A percentile compares a stretch with the other conserved stretches of the same genome.
phyloP scores from a whole-genome alignment of 2,797 vertebrate genomes.

The Anguilla obscura region DNA sequence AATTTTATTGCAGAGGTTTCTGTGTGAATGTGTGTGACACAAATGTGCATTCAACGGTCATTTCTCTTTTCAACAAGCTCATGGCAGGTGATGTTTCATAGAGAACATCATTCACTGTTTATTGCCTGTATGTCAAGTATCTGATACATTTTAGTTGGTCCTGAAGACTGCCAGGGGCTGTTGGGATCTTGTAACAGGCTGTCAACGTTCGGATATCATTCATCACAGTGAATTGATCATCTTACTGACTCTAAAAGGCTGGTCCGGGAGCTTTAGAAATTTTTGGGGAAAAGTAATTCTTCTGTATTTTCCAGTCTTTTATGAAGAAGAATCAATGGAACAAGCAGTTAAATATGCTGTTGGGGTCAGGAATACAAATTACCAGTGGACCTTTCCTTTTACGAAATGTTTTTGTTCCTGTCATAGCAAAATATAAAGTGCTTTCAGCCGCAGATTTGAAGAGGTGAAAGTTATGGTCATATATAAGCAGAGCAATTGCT shows the following conservation, averaged over 20 bases:
- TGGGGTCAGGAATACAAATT: constrained; percentile 15
- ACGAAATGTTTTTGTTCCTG: neutral
- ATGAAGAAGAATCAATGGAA: constrained; percentile 4
- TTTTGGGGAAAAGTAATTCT: neutral
- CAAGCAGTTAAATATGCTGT: neutral
- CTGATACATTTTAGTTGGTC: neutral
- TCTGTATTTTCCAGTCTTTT: neutral
- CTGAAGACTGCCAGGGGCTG: neutral
- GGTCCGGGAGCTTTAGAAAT: neutral
- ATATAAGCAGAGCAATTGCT: neutral
- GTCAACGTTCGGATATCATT: constrained; percentile 52
- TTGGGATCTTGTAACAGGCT: neutral
- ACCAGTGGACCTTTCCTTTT: neutral
- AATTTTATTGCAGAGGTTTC: neutral
- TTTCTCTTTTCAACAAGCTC: neutral
- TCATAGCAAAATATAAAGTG: constrained; percentile 1
- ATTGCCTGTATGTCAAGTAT: neutral
- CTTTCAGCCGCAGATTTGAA: neutral
- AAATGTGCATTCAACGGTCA: neutral
- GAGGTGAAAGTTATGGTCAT: constrained; percentile 15
- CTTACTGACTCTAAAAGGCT: constrained; percentile 4
- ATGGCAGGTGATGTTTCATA: constrained; percentile 62
- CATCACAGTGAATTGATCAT: constrained; percentile 44
- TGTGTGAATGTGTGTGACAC: no score
- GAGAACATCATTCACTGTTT: constrained; percentile 75